Base-by-base conservation (phyloP, 2,113 vertebrate genomes). In the Seriola quinqueradiata region DNA sequence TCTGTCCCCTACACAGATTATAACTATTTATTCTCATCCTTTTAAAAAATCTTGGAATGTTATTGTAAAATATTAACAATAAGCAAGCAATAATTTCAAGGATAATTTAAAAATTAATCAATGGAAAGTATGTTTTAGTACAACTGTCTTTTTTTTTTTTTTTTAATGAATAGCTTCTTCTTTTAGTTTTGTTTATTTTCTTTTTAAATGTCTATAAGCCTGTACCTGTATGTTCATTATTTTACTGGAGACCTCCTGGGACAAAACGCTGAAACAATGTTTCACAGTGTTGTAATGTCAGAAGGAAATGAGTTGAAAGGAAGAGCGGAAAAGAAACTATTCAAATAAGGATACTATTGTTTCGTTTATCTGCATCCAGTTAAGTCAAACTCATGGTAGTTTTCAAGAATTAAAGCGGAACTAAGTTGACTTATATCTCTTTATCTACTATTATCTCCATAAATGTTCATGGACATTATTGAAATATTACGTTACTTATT, bases 301-400 rank as follows among this genome's bases (percentile, higher is more conserved):
- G 3, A 23, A 14, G 1, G 2, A 72, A 17, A 75, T 25, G 11
- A 17, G 3, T 61, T 36, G 72, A 4, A 77, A 17, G 4, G 14
- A 23, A 82, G 4, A 65, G 12, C 5, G 23, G 38, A 63, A 52
- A 77, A 5, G 11, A 23, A 75, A 70, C 50, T 78, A n/a, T 75
- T 70, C 42, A 46, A 79, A 75, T 70, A 55, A 75, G 55, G 6
- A 60, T 21, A 21, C 2, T 21, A 55, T 46, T 75, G 55, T 68
- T 77, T 85, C 19, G 21, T 63, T 69, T 42, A 40, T 50, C 28
- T 70, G 34, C 25, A 44, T 79, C 32, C 8, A 14, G 28, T 42
- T 70, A 55, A 23, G 17, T 79, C 38, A 63, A 69, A 59, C 14
- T 69, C 3, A 19, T 38, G 4, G 19, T 4, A 55, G 1, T 28